Percentiles rank a stretch among this genome's conserved stretches.
These are phyloP conservation scores for Panzeria rudis DNA, from an alignment of 2,888 invertebrate genomes.

Conservation along the genomic window DNA sequence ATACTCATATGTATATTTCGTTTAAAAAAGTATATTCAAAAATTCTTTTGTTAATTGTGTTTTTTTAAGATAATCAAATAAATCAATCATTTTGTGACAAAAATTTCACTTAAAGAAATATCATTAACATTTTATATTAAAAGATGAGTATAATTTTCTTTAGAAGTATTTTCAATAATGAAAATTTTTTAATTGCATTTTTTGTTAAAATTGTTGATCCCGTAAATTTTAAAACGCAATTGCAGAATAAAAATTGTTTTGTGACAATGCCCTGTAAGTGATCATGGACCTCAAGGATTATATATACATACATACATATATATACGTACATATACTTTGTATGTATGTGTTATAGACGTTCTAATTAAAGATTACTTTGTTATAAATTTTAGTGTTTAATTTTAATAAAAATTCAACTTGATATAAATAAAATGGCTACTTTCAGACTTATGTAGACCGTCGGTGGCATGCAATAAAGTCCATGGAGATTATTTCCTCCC, in stretches of 20 bases:
- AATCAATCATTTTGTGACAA: slow-evolving; percentile 21
- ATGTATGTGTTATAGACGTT: too few relatives aligned
- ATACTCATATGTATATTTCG: neutral
- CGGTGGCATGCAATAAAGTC: too few relatives aligned
- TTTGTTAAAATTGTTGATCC: neutral
- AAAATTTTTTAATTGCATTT: slow-evolving; percentile 12
- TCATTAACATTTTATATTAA: slow-evolving; percentile 39
- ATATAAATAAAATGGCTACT: too few relatives aligned
- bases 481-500: too few relatives aligned
- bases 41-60: slow-evolving; percentile 11
- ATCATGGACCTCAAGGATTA: too few relatives aligned
- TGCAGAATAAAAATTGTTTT: neutral
- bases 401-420: too few relatives aligned
- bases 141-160: neutral
- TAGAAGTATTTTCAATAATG: neutral
- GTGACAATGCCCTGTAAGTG: too few relatives aligned
- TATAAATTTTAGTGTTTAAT: neutral
- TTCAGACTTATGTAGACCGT: too few relatives aligned
- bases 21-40: neutral
- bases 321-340: too few relatives aligned
- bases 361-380: neutral
- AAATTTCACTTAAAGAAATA: slow-evolving; percentile 8
- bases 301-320: too few relatives aligned
- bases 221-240: neutral
- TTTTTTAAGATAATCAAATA: slow-evolving; percentile 6